These are phyloP conservation scores for Xestia rhomboidea DNA, from an alignment of 2,888 invertebrate species.

Conservation along the genomic window DNA sequence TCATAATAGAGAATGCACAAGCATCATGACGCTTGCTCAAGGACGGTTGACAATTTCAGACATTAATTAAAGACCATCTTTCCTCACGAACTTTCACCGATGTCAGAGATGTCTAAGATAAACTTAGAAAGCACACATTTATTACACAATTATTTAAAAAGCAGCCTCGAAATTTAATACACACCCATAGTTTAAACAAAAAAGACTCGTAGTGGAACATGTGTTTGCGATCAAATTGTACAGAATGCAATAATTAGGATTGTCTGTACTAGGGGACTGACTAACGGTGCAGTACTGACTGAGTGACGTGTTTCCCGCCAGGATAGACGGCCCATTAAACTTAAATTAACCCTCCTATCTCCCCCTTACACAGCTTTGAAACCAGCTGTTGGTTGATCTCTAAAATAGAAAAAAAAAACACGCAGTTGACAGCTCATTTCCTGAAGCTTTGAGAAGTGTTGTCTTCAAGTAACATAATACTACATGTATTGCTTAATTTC, in stretches of 20 bases:
- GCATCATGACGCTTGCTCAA: background rate
- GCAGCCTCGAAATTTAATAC: too few relatives aligned
- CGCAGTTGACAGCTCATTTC: constrained; percentile 15
- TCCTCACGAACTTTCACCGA: background rate
- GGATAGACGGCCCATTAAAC: constrained; percentile 42
- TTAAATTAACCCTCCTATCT: constrained; percentile 31
- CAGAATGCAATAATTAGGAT: constrained; percentile 40
- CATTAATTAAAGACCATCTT: background rate
- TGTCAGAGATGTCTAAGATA: background rate
- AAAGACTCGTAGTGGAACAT: constrained; percentile 10
- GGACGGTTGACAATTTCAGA: background rate
- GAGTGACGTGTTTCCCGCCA: constrained; percentile 25
- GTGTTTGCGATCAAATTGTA: constrained; percentile 26
- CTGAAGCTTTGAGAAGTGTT: background rate
- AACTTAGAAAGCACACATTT: background rate
- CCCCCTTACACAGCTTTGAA: constrained; percentile 25
- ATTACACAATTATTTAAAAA: background rate
- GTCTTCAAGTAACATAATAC: background rate
- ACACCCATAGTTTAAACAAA: background rate
- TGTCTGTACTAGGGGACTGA: constrained; percentile 38
- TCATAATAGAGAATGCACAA: background rate
- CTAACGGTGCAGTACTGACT: background rate
- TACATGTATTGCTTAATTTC: background rate
- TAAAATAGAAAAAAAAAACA: background rate
- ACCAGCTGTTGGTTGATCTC: constrained; percentile 21